Evolutionary conservation across 2,113 vertebrate species (phyloP).

Genomic region (Sapayoa aenigma): DNA sequence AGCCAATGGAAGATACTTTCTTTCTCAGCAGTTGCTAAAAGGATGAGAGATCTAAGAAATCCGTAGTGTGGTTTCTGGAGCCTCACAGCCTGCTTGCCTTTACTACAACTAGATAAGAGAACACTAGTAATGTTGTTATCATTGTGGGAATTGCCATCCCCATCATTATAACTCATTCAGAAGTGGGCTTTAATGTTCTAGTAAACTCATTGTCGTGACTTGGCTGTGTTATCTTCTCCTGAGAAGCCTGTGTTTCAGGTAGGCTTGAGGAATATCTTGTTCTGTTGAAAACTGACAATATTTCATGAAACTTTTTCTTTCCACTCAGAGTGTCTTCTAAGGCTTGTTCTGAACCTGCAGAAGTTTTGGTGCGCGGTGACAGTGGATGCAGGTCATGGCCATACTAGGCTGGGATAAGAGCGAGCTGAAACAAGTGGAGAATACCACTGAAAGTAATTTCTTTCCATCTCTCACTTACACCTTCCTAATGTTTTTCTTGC

Average conservation of each 20-base stretch:
- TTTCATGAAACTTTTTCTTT: not conserved
- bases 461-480: not conserved
- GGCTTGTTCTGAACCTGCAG: not conserved
- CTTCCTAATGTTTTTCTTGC: not conserved
- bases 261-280: not conserved
- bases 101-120: not conserved
- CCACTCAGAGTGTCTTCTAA: not conserved
- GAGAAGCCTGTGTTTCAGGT: not conserved
- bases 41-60: not conserved
- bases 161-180: not conserved
- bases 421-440: not conserved
- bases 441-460: not conserved
- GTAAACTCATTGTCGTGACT: not conserved
- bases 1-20: not conserved
- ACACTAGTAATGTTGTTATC: not conserved
- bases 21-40: not conserved
- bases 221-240: not conserved
- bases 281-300: not conserved
- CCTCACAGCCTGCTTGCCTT: not conserved
- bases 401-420: not conserved
- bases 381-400: not conserved
- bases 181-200: not conserved
- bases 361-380: not conserved
- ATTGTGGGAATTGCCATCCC: not conserved
- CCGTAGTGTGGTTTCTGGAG: not conserved